These are phyloP conservation scores for Chionodraco myersi DNA, from an alignment of 2,113 vertebrate species.

Conservation along the genomic window DNA sequence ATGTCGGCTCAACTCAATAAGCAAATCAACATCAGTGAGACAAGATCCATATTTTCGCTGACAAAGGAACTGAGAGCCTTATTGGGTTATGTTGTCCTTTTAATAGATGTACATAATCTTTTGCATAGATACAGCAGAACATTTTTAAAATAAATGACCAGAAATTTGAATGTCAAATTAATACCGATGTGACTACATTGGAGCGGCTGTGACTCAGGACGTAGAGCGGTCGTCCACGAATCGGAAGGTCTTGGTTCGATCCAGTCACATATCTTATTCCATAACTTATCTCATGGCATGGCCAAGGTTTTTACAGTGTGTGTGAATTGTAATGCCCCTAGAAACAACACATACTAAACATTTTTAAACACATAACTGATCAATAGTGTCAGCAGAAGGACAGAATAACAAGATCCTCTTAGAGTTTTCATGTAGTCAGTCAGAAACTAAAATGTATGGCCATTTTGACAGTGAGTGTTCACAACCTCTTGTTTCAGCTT, in stretches of 20 bases:
- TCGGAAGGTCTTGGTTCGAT: no score
- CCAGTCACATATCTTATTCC: background rate
- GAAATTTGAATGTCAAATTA: no score
- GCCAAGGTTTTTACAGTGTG: no score
- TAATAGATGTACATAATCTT: background rate
- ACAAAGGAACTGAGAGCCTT: slow-evolving; percentile 18
- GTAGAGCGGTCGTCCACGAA: no score
- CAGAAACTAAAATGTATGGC: background rate
- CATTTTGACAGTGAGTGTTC: background rate
- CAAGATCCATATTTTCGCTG: slow-evolving; percentile 11
- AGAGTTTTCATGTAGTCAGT: background rate
- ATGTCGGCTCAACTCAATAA: slow-evolving; percentile 66
- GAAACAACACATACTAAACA: no score
- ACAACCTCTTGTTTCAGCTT: background rate
- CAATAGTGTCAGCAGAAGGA: background rate
- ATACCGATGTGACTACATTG: no score
- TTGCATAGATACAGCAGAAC: no score
- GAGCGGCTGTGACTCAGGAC: no score
- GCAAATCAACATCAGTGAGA: slow-evolving; percentile 66
- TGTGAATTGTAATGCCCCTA: no score
- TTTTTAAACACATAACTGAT: background rate
- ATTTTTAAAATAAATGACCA: no score
- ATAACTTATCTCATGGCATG: no score
- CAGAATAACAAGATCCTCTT: background rate
- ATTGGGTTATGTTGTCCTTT: background rate